These are phyloP conservation scores for Gallinago solitaria DNA, from an alignment of 2,797 vertebrate genomes.

Conservation along the genomic window DNA sequence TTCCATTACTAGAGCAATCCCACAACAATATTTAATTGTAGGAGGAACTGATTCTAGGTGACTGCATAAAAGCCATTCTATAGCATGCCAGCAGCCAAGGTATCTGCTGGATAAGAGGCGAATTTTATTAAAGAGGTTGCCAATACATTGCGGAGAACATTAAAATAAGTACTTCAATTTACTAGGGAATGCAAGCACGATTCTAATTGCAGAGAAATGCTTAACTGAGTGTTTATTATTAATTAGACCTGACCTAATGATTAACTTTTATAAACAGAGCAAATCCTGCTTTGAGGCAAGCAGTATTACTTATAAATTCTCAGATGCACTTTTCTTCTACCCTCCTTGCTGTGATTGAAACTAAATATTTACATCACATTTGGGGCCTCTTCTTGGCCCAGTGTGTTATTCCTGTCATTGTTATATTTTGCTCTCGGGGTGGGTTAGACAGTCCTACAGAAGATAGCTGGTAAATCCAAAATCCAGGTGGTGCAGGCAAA, in stretches of 20 bases:
- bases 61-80: neutral
- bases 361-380: constrained; percentile 38
- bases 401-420: neutral
- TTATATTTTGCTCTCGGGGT: neutral
- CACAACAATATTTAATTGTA: neutral
- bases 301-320: neutral
- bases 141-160: neutral
- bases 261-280: constrained; percentile 32
- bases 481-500: neutral
- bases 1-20: neutral
- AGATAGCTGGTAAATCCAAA: constrained; percentile 6
- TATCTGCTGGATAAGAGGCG: neutral
- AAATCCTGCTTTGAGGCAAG: neutral
- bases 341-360: neutral
- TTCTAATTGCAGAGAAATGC: constrained; percentile 7
- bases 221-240: constrained; percentile 34
- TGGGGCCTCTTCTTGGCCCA: neutral
- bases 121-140: neutral
- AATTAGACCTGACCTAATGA: constrained; percentile 37
- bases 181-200: neutral
- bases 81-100: neutral
- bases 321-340: neutral
- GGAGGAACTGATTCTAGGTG: neutral
- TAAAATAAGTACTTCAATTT: constrained; percentile 6
- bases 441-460: neutral